Evolutionary conservation across 1,140 invertebrate species (phyloP).

Genomic region (Lamellibrachia luymesi): DNA sequence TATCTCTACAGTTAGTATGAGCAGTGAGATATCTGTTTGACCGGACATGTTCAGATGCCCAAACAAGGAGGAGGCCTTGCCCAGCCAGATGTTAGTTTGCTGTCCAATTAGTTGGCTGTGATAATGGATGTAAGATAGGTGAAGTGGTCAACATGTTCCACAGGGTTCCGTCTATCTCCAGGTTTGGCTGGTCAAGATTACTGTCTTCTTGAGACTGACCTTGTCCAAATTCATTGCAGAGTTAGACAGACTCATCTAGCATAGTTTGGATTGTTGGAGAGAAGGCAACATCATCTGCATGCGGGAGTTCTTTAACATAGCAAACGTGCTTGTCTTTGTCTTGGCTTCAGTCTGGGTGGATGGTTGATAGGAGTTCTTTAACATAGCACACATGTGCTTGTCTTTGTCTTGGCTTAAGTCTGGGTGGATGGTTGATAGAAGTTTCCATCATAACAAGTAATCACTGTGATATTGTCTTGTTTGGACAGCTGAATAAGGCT

Average conservation of each 20-base stretch:
- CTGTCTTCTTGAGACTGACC: neutral
- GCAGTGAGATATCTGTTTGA: no score
- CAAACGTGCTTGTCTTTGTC: neutral
- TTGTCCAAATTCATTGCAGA: neutral
- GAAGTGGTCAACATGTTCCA: slow-evolving; percentile 3
- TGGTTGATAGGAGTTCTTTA: neutral
- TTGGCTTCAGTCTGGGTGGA: neutral
- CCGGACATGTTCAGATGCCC: neutral
- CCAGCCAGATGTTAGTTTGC: neutral
- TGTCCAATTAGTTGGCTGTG: neutral
- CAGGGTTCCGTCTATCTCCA: neutral
- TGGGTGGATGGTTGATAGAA: neutral
- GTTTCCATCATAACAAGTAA: neutral
- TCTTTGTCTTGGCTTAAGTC: neutral
- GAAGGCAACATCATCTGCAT: neutral
- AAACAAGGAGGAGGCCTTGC: neutral
- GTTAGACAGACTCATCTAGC: neutral
- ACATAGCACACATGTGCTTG: neutral
- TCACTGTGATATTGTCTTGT: neutral
- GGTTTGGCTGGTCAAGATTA: no score
- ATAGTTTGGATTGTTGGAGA: neutral
- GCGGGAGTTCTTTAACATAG: neutral
- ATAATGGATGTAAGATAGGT: neutral
- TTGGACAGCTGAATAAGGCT: neutral
- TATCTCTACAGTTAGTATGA: no score